Percentiles rank a stretch among this genome's conserved stretches.
These are phyloP conservation scores for Aurelia aurita DNA, from an alignment of 30 jellyfish, hydroid and myxozoan genomes.

Conservation along the genomic window DNA sequence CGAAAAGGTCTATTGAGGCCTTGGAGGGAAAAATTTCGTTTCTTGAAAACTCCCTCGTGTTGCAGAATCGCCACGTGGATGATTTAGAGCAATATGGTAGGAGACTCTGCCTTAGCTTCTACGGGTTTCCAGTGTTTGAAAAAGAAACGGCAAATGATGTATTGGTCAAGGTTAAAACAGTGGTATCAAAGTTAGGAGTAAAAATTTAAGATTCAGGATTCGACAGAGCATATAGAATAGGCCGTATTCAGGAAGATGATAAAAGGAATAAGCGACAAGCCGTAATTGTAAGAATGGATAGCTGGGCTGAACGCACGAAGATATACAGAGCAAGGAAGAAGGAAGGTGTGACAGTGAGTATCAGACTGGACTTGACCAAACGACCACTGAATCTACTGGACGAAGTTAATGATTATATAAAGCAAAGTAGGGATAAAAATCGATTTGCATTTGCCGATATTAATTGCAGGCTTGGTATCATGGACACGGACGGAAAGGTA, in stretches of 20 bases:
- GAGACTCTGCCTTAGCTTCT: too few species aligned
- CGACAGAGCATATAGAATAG: conserved; percentile 36
- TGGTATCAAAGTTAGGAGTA: conserved; percentile 1
- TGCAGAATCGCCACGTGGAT: too few species aligned
- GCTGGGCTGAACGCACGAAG: conserved; percentile 26
- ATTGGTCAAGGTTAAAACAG: too few species aligned
- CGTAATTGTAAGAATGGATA: conserved; percentile 16
- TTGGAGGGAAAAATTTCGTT: too few species aligned
- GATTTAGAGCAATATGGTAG: too few species aligned
- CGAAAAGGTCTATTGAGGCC: too few species aligned
- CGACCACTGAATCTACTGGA: conserved; percentile 5
- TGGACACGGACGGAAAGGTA: conserved; percentile 19
- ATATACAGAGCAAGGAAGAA: conserved; percentile 1
- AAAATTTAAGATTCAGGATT: conserved; percentile 24
- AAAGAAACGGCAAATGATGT: too few species aligned
- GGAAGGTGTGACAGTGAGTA: conserved; percentile 10
- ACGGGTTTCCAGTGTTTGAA: too few species aligned
- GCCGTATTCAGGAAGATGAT: conserved; percentile 10
- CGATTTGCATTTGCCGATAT: not conserved
- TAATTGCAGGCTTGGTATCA: conserved; percentile 7
- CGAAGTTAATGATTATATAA: not conserved
- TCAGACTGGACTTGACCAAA: conserved; percentile 10
- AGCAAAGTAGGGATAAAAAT: not conserved
- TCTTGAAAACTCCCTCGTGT: too few species aligned
- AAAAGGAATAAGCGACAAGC: not conserved